A percentile compares a stretch with the other conserved stretches of the same genome.
phyloP scores from a whole-genome alignment of 2,888 invertebrate genomes.

The Dolomedes plantarius region DNA sequence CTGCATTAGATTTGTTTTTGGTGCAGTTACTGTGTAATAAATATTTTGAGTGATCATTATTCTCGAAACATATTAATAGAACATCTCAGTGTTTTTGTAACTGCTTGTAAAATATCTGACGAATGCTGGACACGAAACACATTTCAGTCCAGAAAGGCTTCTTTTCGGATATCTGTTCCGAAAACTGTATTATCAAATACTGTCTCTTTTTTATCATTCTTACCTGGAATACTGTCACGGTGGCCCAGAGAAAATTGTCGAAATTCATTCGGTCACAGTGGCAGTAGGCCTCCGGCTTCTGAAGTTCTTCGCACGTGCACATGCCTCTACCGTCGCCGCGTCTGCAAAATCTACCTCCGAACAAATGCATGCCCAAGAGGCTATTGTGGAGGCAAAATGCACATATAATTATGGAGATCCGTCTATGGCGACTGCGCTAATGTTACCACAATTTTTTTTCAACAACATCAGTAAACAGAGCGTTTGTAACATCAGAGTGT shows the following conservation, averaged over 20 bases:
- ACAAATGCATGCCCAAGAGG: slow-evolving; percentile 99
- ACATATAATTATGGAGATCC: slow-evolving; percentile 32
- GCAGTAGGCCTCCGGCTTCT: slow-evolving; percentile 82
- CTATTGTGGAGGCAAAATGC: slow-evolving; percentile 78
- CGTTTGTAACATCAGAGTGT: slow-evolving; percentile 14
- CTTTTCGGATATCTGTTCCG: too few relatives aligned
- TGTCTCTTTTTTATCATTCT: slow-evolving; percentile 15
- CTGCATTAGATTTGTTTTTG: too few relatives aligned
- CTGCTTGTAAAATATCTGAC: too few relatives aligned
- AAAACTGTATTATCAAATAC: neutral
- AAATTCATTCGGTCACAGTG: slow-evolving; percentile 98
- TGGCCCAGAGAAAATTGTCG: slow-evolving; percentile 98
- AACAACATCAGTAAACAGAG: neutral
- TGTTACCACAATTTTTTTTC: neutral
- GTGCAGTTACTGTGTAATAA: too few relatives aligned
- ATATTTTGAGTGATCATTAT: too few relatives aligned
- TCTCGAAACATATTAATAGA: too few relatives aligned
- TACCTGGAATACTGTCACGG: slow-evolving; percentile 98
- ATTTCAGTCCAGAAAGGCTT: too few relatives aligned
- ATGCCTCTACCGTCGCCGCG: slow-evolving; percentile 85
- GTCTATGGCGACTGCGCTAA: neutral
- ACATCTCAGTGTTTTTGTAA: too few relatives aligned
- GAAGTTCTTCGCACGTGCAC: slow-evolving; percentile 93
- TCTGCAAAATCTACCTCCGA: slow-evolving; percentile 99
- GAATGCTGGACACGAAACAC: too few relatives aligned